A percentile compares a stretch with the other conserved stretches of the same genome.
Conservation (phyloP, 2,113 vertebrate species). For the Cervus canadensis region DNA sequence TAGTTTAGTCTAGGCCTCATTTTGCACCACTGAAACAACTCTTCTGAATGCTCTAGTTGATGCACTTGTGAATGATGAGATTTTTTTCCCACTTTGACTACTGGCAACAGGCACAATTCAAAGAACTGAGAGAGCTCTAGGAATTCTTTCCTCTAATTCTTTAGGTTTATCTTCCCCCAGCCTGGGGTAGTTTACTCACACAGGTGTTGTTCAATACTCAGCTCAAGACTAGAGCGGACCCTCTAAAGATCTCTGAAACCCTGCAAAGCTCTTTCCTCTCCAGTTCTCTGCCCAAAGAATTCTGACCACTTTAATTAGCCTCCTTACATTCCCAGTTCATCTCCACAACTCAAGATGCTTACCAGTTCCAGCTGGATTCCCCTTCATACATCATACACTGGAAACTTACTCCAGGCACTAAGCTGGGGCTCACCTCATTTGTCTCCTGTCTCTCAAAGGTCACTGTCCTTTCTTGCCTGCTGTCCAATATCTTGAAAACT, state of each 20-base stretch:
- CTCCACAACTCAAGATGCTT: not conserved
- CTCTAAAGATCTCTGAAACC: not conserved
- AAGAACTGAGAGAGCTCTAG: not conserved
- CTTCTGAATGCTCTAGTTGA: not conserved
- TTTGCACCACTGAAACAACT: not conserved
- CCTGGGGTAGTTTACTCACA: not conserved
- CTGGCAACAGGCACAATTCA: not conserved
- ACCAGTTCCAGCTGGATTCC: not conserved
- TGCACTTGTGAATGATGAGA: not conserved
- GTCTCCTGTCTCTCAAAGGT: not conserved
- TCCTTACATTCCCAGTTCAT: not conserved
- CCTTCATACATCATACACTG: not conserved
- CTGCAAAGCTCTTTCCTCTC: not conserved
- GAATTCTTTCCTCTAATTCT: not conserved
- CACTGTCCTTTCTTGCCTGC: conserved; percentile 10
- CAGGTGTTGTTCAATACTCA: not conserved
- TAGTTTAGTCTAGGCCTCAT: not conserved
- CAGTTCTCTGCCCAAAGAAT: not conserved
- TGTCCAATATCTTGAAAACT: not conserved
- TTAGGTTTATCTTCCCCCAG: not conserved
- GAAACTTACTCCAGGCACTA: not conserved
- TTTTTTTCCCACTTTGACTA: not conserved
- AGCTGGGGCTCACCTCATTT: not conserved
- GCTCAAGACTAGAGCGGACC: not conserved
- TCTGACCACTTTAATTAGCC: not conserved